Base-by-base conservation (phyloP, 2,113 vertebrate species). In the Sinocyclocheilus anophthalmus region DNA sequence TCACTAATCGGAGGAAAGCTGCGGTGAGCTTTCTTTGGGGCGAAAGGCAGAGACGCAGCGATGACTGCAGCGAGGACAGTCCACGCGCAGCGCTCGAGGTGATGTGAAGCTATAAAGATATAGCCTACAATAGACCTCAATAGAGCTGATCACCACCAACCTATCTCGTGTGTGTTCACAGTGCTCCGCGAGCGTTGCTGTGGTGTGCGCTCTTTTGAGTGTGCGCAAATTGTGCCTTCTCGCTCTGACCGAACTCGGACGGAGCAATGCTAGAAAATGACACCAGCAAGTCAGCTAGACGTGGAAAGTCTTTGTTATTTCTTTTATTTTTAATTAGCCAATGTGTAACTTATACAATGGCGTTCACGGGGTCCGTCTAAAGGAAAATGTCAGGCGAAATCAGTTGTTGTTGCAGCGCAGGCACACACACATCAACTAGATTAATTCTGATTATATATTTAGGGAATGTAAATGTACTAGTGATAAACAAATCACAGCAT, bases 1-100 rank as follows among this genome's bases (percentile, higher is more conserved):
- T 65, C 76, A 65, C 61, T 85, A n/a, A 53, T 83, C 50, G 79
- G 48, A 70, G 76, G 70, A 78, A 82, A 70, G 26, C 77, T 80
- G 84, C 84, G 84, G 53, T 87, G 53, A 76, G 42, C 20, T 45
- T 48, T 84, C 81, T 61, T 55, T 63, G 37, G 55, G 86, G 85
- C 50, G 77, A 86, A 90, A 90, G 85, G 39, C 67, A 39, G 72
- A 87, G 81, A 90, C 88, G 88, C 63, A 82, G 84, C 85, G 84
- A 87, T 89, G 78, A 85, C 87, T 87, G 91, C 53, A 92, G 93
- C 88, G 89, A 89, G 85, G 78, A 83, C 79, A 50, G 83, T 84
- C 24, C 83, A 80, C 73, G 87, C 87, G 83, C 89, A 90, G 86
- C 90, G 93, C 85, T 87, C 90, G 87, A 79, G 65, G 84, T 85